phyloP scores from a whole-genome alignment of 2,113 vertebrate species.

The Sylvia atricapilla region DNA sequence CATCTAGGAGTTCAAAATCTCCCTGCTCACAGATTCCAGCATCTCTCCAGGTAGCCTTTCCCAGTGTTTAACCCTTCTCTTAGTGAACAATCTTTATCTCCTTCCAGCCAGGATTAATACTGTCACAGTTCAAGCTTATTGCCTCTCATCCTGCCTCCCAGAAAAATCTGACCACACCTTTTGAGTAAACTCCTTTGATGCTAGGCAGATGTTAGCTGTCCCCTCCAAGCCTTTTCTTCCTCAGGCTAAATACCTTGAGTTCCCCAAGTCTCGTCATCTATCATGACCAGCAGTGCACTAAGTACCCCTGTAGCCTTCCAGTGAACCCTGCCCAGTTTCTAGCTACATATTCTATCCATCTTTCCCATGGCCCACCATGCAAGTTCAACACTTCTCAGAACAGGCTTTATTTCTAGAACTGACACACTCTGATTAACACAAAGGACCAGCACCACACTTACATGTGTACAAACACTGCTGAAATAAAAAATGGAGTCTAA shows the following conservation, averaged over 20 bases:
- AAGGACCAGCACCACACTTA: background rate
- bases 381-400: background rate
- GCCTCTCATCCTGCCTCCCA: background rate
- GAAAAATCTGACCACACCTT: background rate
- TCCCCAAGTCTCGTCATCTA: background rate
- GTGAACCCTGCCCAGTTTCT: background rate
- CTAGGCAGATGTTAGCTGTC: background rate
- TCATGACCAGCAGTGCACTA: background rate
- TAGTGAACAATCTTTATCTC: background rate
- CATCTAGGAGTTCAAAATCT: background rate
- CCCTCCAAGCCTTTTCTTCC: background rate
- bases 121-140: background rate
- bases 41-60: background rate
- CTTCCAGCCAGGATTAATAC: background rate
- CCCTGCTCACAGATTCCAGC: background rate
- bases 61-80: background rate
- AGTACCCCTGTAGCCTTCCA: background rate
- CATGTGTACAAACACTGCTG: fast-evolving
- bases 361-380: background rate
- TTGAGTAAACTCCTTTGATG: background rate
- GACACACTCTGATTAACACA: background rate
- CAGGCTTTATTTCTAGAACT: background rate
- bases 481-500: background rate
- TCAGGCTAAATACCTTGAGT: background rate
- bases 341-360: background rate